These are phyloP conservation scores for Plagodis pulveraria DNA, from an alignment of 2,888 invertebrate species.

Conservation along the genomic window DNA sequence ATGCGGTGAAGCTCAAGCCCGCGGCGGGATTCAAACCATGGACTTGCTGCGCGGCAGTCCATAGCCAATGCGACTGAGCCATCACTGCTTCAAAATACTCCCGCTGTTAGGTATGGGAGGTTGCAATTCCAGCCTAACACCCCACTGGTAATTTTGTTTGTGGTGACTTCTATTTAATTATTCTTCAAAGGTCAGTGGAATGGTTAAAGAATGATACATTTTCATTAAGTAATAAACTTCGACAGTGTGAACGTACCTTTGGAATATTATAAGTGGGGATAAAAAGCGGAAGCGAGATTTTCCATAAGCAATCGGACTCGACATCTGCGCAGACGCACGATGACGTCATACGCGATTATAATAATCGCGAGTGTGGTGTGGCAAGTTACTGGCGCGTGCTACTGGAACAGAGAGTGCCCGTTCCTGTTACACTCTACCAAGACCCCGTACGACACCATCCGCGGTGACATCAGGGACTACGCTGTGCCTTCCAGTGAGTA, in stretches of 20 bases:
- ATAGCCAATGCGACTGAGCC: no score
- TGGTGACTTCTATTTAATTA: no score
- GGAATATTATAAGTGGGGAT: conserved; percentile 6
- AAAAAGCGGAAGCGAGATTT: conserved; percentile 3
- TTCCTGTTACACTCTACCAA: conserved; percentile 62
- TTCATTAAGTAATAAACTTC: no score
- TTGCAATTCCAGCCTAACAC: no score
- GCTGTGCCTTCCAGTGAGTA: conserved; percentile 58
- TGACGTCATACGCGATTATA: conserved; percentile 34
- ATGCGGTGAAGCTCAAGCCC: no score
- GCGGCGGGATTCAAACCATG: no score
- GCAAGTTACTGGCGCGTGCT: conserved; percentile 48
- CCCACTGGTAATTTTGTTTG: no score
- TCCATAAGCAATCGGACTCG: conserved; percentile 1
- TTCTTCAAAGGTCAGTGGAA: no score
- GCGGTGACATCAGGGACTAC: conserved; percentile 70
- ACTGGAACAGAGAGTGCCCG: conserved; percentile 62
- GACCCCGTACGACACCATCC: conserved; percentile 66
- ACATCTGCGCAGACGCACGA: conserved; percentile 12
- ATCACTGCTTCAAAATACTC: no score
- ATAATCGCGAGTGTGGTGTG: conserved; percentile 36
- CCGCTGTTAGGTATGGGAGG: no score
- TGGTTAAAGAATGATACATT: no score
- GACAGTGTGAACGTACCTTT: conserved; percentile 11
- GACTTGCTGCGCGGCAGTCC: no score